These are phyloP conservation scores for Menidia menidia DNA, from an alignment of 2,797 vertebrate species.

Conservation along the genomic window DNA sequence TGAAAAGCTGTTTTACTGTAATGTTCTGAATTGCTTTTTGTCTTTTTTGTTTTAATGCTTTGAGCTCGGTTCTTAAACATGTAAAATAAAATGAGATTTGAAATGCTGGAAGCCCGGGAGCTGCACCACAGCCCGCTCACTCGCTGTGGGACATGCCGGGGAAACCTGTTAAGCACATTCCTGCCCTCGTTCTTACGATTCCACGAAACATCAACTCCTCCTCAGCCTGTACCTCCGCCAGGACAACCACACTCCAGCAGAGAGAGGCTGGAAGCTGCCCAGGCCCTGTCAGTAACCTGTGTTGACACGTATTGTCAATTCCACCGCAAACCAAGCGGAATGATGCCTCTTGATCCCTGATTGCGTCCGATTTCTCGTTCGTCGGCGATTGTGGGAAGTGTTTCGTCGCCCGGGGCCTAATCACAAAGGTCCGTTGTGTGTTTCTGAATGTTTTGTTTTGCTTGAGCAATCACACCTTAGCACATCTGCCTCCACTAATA, in stretches of 20 bases:
- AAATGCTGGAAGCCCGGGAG: conserved; percentile 26
- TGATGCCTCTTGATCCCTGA: background rate
- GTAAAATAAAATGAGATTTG: background rate
- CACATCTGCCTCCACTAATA: conserved; percentile 38
- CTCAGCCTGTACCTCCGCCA: conserved; percentile 40
- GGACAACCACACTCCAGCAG: conserved; percentile 30
- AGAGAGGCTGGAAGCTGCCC: conserved; percentile 25
- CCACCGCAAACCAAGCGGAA: conserved; percentile 1
- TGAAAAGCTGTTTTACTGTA: conserved; percentile 38
- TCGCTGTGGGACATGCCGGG: background rate
- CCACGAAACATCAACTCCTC: conserved; percentile 14
- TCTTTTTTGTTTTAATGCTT: conserved; percentile 13
- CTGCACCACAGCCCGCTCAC: conserved; percentile 16
- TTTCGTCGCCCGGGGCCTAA: conserved; percentile 11
- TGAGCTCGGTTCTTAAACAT: conserved; percentile 24
- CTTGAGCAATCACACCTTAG: conserved; percentile 6
- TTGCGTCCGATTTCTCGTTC: background rate
- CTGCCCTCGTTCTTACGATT: conserved; percentile 25
- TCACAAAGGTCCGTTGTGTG: conserved; percentile 4
- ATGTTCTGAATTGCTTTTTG: conserved; percentile 9
- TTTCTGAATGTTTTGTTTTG: conserved; percentile 8
- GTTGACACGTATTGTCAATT: conserved; percentile 5
- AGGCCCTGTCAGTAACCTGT: background rate
- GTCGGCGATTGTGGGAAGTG: background rate
- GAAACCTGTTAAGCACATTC: conserved; percentile 30